phyloP scores from a whole-genome alignment of 2,113 vertebrate genomes.

The Alexandromys fortis region DNA sequence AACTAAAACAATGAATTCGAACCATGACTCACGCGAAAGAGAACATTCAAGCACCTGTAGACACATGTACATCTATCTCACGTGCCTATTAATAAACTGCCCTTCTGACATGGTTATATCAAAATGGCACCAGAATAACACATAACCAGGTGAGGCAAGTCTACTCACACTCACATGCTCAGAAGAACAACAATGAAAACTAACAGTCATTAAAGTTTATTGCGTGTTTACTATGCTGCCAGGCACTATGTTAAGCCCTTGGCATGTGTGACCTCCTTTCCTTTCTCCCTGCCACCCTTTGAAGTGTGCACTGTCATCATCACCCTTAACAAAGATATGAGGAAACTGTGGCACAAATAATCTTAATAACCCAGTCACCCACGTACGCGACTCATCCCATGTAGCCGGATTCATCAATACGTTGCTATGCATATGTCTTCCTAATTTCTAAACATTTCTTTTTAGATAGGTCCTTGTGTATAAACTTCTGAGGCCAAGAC shows the following conservation, averaged over 20 bases:
- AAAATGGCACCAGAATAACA: conserved; percentile 34
- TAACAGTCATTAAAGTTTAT: conserved; percentile 22
- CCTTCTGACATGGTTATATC: neutral
- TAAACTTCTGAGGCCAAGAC: neutral
- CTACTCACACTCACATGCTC: conserved; percentile 21
- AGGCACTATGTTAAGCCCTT: neutral
- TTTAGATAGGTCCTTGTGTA: neutral
- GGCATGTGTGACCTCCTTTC: neutral
- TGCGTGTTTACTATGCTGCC: neutral
- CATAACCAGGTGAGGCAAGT: neutral
- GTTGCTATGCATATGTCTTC: neutral
- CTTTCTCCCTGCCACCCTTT: conserved; percentile 20
- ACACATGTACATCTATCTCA: neutral
- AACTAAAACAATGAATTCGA: neutral
- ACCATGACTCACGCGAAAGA: neutral
- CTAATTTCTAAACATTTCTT: neutral
- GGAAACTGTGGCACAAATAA: conserved; percentile 53
- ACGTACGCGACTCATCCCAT: neutral
- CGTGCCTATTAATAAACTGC: neutral
- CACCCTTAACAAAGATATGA: conserved; percentile 32
- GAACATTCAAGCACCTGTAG: neutral
- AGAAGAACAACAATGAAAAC: conserved; percentile 41
- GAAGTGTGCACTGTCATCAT: neutral
- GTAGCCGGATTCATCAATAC: neutral
- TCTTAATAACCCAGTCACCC: conserved; percentile 36